These are phyloP conservation scores for Notiomystis cincta DNA, from an alignment of 2,113 vertebrate species.

Conservation along the genomic window DNA sequence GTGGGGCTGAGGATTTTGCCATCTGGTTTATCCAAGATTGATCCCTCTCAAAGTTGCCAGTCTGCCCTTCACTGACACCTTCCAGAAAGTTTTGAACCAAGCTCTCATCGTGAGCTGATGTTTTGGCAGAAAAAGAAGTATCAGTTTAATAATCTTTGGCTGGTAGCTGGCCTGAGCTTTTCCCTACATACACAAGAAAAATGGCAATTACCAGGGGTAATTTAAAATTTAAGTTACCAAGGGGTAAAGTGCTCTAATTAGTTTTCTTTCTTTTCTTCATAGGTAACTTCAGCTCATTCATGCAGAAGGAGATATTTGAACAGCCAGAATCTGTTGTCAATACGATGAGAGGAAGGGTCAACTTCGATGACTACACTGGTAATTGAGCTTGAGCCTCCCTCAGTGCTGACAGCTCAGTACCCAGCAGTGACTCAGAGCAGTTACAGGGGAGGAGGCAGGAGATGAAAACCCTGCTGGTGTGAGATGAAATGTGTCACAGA, in stretches of 20 bases:
- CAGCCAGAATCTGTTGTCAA: slow-evolving; percentile 98
- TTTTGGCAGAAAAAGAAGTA: not conserved
- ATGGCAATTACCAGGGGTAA: not conserved
- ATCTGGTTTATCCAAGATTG: not conserved
- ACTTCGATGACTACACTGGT: slow-evolving; percentile 96
- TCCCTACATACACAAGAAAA: not conserved
- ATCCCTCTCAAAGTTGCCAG: not conserved
- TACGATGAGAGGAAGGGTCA: slow-evolving; percentile 97
- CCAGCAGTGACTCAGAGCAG: not conserved
- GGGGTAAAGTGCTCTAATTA: not conserved
- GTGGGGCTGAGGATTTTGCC: not conserved
- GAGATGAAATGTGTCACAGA: not conserved
- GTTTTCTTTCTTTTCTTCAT: not conserved
- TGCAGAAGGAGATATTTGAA: slow-evolving; percentile 99
- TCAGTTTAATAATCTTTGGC: not conserved
- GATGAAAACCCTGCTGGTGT: not conserved
- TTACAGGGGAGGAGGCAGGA: not conserved
- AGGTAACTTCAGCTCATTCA: slow-evolving; percentile 98
- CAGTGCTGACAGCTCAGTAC: not conserved
- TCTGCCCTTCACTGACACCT: not conserved
- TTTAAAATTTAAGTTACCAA: not conserved
- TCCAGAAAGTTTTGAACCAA: not conserved
- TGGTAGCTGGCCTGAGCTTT: not conserved
- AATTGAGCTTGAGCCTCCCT: not conserved
- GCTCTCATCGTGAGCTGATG: not conserved